Evolutionary conservation across 2,113 vertebrate species (phyloP).

Genomic region (Oophaga pumilio): DNA sequence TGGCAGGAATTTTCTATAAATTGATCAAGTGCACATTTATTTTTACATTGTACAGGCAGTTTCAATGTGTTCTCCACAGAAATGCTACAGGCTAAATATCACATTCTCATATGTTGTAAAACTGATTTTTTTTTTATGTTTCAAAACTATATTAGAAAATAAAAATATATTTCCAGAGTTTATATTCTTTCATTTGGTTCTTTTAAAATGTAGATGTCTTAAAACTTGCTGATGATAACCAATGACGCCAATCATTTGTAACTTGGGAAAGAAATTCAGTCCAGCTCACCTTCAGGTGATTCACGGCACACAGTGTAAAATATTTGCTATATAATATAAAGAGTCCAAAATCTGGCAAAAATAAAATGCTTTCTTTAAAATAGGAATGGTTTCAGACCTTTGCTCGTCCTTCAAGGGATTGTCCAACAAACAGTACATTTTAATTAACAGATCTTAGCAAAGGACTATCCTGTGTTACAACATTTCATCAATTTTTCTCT

Average conservation of each 20-base stretch:
- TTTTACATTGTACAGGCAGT: neutral
- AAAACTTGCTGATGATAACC: neutral
- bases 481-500: too few species aligned
- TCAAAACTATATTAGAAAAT: neutral
- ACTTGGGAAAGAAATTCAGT: neutral
- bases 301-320: too few species aligned
- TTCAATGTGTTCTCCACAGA: neutral
- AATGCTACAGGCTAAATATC: neutral
- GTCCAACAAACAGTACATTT: too few species aligned
- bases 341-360: too few species aligned
- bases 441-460: too few species aligned
- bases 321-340: too few species aligned
- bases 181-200: neutral
- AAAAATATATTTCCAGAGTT: neutral
- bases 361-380: too few species aligned
- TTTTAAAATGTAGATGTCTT: neutral
- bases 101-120: neutral
- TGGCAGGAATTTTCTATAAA: neutral
- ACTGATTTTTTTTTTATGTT: neutral
- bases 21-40: neutral
- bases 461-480: too few species aligned
- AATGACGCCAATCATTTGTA: neutral
- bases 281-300: too few species aligned
- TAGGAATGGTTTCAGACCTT: too few species aligned
- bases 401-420: too few species aligned